These are phyloP conservation scores for Sinelater perroti DNA, from an alignment of 2,888 invertebrate genomes.

Conservation along the genomic window DNA sequence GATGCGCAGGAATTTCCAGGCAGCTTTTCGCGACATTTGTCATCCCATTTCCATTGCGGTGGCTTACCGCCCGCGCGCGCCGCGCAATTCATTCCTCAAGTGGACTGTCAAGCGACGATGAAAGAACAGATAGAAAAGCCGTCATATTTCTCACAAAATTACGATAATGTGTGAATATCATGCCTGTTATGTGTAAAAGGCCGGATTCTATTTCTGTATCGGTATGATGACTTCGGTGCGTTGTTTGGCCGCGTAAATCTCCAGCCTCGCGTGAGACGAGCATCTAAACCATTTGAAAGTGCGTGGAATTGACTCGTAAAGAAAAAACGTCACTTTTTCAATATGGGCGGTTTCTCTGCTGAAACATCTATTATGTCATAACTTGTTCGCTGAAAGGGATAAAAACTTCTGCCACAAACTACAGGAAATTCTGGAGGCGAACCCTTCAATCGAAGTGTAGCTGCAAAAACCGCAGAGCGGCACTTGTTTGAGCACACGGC, in stretches of 20 bases:
- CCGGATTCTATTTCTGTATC: slow-evolving; percentile 36
- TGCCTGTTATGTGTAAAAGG: slow-evolving; percentile 39
- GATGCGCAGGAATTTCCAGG: too few species aligned
- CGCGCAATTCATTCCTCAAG: slow-evolving; percentile 21
- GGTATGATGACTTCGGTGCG: slow-evolving; percentile 47
- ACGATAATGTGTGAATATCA: slow-evolving; percentile 40
- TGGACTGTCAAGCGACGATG: slow-evolving; percentile 28
- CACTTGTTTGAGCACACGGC: too few species aligned
- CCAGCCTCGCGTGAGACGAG: slow-evolving; percentile 51
- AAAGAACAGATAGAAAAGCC: slow-evolving; percentile 28
- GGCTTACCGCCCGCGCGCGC: too few species aligned
- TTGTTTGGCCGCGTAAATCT: slow-evolving; percentile 52
- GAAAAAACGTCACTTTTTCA: slow-evolving; percentile 51
- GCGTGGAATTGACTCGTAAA: slow-evolving; percentile 56
- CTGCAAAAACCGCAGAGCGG: too few species aligned
- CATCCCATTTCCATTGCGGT: too few species aligned
- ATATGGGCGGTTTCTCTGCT: slow-evolving; percentile 45
- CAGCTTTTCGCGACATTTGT: too few species aligned
- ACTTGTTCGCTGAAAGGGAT: slow-evolving; percentile 20
- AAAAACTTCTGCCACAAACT: slow-evolving; percentile 4
- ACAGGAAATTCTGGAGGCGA: not conserved
- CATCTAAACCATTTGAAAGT: slow-evolving; percentile 53
- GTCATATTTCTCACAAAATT: slow-evolving; percentile 38
- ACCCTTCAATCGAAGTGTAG: too few species aligned
- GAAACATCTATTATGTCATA: slow-evolving; percentile 39